Percentiles rank a stretch among this genome's conserved stretches.
Evolutionary conservation across 2,797 vertebrate genomes (phyloP).

Genomic region (Phoebastria nigripes): DNA sequence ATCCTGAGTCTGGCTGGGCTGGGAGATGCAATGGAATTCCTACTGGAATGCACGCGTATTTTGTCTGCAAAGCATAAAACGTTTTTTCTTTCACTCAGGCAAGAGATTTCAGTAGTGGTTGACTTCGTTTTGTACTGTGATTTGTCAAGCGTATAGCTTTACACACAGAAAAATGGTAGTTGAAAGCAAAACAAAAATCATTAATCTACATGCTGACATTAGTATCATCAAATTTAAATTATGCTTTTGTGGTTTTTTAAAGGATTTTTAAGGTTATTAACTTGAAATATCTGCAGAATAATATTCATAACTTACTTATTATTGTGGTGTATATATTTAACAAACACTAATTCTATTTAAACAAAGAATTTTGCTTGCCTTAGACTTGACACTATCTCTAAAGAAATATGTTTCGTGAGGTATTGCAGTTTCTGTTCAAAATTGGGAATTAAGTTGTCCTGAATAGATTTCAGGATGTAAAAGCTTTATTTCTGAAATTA

Average conservation of each 20-base stretch:
- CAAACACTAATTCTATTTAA: not conserved
- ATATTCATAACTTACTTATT: not conserved
- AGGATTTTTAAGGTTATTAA: not conserved
- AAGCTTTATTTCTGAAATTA: not conserved
- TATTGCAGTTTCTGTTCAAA: not conserved
- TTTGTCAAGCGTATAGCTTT: not conserved
- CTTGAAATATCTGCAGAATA: not conserved
- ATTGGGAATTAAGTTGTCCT: not conserved
- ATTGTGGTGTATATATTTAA: not conserved
- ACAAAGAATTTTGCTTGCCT: not conserved
- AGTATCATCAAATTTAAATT: not conserved
- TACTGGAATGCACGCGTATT: not conserved
- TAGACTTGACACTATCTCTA: not conserved
- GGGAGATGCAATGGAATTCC: not conserved
- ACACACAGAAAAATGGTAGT: not conserved
- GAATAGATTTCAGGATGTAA: not conserved
- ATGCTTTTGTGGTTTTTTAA: not conserved
- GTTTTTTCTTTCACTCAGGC: not conserved
- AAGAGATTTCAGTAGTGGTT: not conserved
- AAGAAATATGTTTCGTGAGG: not conserved
- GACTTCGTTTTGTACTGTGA: not conserved
- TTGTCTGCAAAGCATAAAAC: not conserved
- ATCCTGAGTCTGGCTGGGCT: not conserved
- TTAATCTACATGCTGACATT: not conserved
- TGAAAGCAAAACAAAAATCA: not conserved